phyloP scores from a whole-genome alignment of 2,888 invertebrate species.

The Scotopteryx bipunctaria region DNA sequence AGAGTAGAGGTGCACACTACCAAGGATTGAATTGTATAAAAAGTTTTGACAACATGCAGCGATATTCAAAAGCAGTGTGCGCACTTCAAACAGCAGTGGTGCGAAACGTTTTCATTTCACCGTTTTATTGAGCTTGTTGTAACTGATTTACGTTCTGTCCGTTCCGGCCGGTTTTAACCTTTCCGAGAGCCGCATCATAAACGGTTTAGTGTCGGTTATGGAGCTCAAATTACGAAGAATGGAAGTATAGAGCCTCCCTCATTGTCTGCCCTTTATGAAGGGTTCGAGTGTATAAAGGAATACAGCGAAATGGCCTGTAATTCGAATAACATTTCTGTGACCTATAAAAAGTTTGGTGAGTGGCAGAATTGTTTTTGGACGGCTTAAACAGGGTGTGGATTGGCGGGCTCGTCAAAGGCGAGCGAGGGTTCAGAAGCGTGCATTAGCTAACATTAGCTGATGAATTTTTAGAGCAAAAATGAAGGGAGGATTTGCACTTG shows the following conservation, averaged over 20 bases:
- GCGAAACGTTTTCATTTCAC: slow-evolving; percentile 57
- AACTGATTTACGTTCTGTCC: slow-evolving; percentile 66
- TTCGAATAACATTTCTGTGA: slow-evolving; percentile 76
- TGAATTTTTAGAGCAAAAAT: slow-evolving; percentile 21
- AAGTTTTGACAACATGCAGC: slow-evolving; percentile 36
- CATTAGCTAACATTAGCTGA: slow-evolving; percentile 31
- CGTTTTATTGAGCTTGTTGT: slow-evolving; percentile 61
- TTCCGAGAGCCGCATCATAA: slow-evolving; percentile 76
- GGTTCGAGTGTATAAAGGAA: slow-evolving; percentile 71
- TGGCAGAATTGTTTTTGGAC: slow-evolving; percentile 60
- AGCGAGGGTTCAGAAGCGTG: slow-evolving; percentile 12
- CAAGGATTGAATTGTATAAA: slow-evolving; percentile 14
- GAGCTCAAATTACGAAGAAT: slow-evolving; percentile 75
- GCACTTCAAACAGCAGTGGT: slow-evolving; percentile 46
- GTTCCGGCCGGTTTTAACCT: slow-evolving; percentile 73
- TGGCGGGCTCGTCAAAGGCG: slow-evolving; percentile 25
- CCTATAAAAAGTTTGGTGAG: slow-evolving; percentile 66
- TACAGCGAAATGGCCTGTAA: slow-evolving; percentile 70
- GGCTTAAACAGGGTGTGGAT: slow-evolving; percentile 39
- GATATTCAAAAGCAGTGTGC: slow-evolving; percentile 43
- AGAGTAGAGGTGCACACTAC: background rate
- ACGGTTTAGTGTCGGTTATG: slow-evolving; percentile 77
- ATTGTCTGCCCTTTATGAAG: slow-evolving; percentile 76
- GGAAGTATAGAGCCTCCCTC: slow-evolving; percentile 67
- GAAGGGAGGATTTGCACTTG: slow-evolving; percentile 19